Base-by-base conservation (phyloP, 1,140 invertebrate genomes). In the Dreissena polymorpha region DNA sequence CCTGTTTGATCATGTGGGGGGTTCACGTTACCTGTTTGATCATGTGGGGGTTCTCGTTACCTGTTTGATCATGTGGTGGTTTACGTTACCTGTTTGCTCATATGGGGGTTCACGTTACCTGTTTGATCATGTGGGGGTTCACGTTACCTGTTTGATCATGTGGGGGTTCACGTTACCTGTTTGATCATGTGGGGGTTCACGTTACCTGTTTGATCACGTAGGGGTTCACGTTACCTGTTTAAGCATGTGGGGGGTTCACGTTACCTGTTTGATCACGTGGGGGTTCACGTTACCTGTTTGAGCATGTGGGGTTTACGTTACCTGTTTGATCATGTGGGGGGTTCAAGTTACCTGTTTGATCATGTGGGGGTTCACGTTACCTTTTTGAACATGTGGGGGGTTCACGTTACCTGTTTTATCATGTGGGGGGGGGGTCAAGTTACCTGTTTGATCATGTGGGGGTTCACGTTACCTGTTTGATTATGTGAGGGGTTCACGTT, bases 81-180 rank as follows among this genome's bases (percentile, higher is more conserved):
- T 87, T 53, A n/a, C n/a, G n/a, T n/a, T n/a, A n/a, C n/a, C n/a
- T n/a, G n/a, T n/a, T n/a, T n/a, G n/a, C n/a, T n/a, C n/a, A n/a
- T n/a, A n/a, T n/a, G n/a, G n/a, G n/a, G n/a, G n/a, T n/a, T n/a
- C n/a, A n/a, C n/a, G n/a, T n/a, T n/a, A n/a, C n/a, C n/a, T n/a
- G n/a, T 86, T 90, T 86, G 7, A 89, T 63, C 89, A 90, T 90
- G 51, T 88, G 83, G 7, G 85, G 86, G 7, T n/a, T n/a, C n/a
- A n/a, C n/a, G n/a, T n/a, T n/a, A n/a, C n/a, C n/a, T n/a, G n/a
- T 86, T 90, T 86, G 7, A 89, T 63, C 89, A 90, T 90, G 51
- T 88, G 83, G 7, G 85, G 86, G 7, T n/a, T n/a, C n/a, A n/a
- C n/a, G n/a, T n/a, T n/a, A n/a, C n/a, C n/a, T n/a, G n/a, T 86